Conservation (phyloP, 2,113 vertebrate species). For the Gobiocypris rarus region DNA sequence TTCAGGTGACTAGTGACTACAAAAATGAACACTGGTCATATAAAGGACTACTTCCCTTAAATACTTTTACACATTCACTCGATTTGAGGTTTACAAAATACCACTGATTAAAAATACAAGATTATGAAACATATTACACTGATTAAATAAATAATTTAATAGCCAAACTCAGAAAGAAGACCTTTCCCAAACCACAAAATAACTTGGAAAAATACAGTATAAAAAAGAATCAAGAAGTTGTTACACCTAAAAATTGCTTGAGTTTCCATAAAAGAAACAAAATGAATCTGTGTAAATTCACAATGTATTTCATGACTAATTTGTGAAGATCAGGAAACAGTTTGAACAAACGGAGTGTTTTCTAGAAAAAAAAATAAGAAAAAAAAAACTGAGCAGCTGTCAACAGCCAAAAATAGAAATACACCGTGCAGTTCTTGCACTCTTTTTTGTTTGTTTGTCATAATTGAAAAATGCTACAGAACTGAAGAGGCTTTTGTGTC, state of each 20-base stretch:
- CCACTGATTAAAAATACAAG: neutral
- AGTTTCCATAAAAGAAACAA: neutral
- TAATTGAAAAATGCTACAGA: constrained; percentile 11
- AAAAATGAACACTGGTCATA: no score
- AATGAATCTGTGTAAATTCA: neutral
- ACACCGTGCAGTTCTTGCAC: constrained; percentile 10
- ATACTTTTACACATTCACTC: neutral
- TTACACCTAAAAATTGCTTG: neutral
- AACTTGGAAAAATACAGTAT: constrained; percentile 35
- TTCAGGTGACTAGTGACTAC: no score
- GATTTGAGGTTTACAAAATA: neutral
- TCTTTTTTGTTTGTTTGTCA: neutral
- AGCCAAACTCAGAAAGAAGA: constrained; percentile 4
- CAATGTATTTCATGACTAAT: neutral
- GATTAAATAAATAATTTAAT: constrained; percentile 52
- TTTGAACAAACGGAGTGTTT: neutral
- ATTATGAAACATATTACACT: neutral
- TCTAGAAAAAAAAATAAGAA: no score
- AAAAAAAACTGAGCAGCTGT: neutral
- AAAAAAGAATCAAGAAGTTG: constrained; percentile 10
- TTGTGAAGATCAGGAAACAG: neutral
- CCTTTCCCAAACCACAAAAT: constrained; percentile 26
- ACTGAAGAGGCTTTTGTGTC: constrained; percentile 22
- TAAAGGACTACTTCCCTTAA: neutral
- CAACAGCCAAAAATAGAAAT: neutral